Conservation (phyloP, 2,113 vertebrate genomes). For the Herpetotheres cachinnans region DNA sequence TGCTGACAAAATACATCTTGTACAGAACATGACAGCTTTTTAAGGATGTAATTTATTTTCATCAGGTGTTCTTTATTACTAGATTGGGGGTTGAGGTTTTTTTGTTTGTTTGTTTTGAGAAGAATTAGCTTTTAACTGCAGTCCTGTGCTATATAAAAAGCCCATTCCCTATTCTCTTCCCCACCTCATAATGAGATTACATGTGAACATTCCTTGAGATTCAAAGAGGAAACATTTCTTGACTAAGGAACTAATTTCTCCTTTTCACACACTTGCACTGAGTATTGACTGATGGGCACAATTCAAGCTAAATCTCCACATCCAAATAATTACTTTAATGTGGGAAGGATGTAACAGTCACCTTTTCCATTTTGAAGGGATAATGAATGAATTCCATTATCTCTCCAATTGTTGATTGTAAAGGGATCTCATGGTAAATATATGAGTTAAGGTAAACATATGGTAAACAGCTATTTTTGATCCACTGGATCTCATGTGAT, state of each 20-base stretch:
- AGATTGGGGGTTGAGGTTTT: background rate
- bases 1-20: background rate
- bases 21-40: background rate
- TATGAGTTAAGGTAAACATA: background rate
- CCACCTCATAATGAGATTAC: background rate
- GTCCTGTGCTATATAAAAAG: background rate
- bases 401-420: background rate
- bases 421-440: background rate
- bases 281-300: background rate
- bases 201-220: background rate
- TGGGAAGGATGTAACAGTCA: background rate
- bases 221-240: background rate
- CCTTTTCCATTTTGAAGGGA: background rate
- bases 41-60: background rate
- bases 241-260: background rate
- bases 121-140: background rate
- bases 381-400: background rate
- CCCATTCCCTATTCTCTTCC: background rate
- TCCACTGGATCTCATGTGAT: background rate
- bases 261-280: background rate
- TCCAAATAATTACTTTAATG: background rate
- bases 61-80: background rate
- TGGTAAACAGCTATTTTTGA: background rate
- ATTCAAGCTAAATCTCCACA: background rate
- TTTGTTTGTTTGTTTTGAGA: background rate